Percentiles rank a stretch among this genome's conserved stretches.
These are phyloP conservation scores for Crossaster papposus DNA, from an alignment of 53 echinoderm and acorn worm species.

Conservation along the genomic window DNA sequence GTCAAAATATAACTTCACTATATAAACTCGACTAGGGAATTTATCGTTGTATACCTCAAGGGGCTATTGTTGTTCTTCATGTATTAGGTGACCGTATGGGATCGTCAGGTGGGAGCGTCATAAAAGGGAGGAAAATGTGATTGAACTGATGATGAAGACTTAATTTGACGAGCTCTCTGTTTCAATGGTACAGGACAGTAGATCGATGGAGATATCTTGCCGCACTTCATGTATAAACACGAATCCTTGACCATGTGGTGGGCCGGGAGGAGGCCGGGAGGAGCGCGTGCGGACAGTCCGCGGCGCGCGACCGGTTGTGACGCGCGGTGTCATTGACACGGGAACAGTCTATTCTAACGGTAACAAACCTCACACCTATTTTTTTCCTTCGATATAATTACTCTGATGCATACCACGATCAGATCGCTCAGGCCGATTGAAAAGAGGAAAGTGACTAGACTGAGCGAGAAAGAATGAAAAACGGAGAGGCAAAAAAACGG, in stretches of 20 bases:
- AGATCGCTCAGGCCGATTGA: constrained; percentile 39
- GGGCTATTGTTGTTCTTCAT: background rate
- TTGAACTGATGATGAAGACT: constrained; percentile 32
- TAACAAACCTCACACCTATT: background rate
- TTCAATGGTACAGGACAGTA: background rate
- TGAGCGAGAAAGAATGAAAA: background rate
- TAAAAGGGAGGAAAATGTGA: constrained; percentile 15
- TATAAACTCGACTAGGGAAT: constrained; percentile 20
- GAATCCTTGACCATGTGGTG: too few relatives aligned
- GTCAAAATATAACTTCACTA: background rate
- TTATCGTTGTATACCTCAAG: background rate
- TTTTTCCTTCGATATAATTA: constrained; percentile 36
- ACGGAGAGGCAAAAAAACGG: background rate
- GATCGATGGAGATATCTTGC: background rate
- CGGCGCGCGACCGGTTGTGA: too few relatives aligned
- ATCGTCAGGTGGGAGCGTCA: background rate
- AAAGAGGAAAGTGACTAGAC: background rate
- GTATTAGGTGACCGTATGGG: constrained; percentile 6
- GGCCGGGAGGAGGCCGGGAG: too few relatives aligned
- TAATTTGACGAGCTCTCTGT: constrained; percentile 38
- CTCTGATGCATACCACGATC: constrained; percentile 31
- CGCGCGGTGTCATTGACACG: constrained; percentile 15
- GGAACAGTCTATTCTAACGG: background rate
- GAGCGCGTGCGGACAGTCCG: too few relatives aligned
- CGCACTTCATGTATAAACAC: background rate